Base-by-base conservation (phyloP, 2,113 vertebrate species). In the Syngnathus typhle region DNA sequence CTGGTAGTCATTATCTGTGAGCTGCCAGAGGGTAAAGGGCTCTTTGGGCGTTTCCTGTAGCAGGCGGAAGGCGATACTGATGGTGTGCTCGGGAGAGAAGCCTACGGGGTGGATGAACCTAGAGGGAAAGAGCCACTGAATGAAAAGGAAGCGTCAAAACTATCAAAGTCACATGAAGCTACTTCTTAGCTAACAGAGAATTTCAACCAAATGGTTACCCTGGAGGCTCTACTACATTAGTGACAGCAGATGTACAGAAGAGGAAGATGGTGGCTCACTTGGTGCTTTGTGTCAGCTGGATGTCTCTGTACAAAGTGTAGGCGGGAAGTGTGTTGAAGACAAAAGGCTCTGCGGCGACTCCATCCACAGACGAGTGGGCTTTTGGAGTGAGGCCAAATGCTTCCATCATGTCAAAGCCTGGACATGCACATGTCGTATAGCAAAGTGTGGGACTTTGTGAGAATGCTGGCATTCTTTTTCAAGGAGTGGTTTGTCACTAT, bases 381-480 rank as follows among this genome's bases (percentile, higher is more conserved):
- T 78, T 90, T 71, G 83, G 90, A 2, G 92, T 93, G 58, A 99
- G 86, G 70, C 96, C 94, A 38, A 99, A 99, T 1, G 88, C 91
- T 16, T 90, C 92, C 96, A 98, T 97, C 92, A 98, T 93, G 82
- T 97, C 88, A 52, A 95, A 96, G 9, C 96, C 96, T 99, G 73
- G 41, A 55, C 60, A 77, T 67, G 77, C 13, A 61, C 38, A 36
- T 1, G 36, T 13, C 11, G 72, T 13, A 13, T 23, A 19, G 21
- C 6, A 8, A 49, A 38, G 7, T 27, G 6, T 4, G 5, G 58
- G 1, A 49, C 18, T 11, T 55, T 65, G 1, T 65, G 39, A 13
- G 9, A 11, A 36, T 54, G 11, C 2, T 21, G 16, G 18, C n/a
- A 13, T 32, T 36, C 27, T 18, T 27, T 23, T 21, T 12, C 3